Percentiles rank a stretch among this genome's conserved stretches.
These are phyloP conservation scores for Sphecodes monilicornis DNA, from an alignment of 2,888 invertebrate species.

Conservation along the genomic window DNA sequence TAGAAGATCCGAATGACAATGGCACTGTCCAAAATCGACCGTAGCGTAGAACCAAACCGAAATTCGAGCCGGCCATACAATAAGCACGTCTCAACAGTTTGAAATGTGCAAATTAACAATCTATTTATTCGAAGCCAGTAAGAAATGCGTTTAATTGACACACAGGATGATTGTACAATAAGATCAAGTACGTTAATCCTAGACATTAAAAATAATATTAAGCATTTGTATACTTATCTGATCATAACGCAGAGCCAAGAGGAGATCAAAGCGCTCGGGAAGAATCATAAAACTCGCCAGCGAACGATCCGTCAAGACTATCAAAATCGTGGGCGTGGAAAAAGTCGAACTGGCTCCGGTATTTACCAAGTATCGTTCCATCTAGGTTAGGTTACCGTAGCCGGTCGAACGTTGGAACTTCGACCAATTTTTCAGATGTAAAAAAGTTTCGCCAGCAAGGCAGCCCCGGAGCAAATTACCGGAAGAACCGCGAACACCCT, in stretches of 20 bases:
- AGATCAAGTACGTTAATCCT: no score
- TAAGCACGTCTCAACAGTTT: no score
- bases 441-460: conserved; percentile 42
- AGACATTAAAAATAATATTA: background rate
- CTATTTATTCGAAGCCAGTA: no score
- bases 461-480: conserved; percentile 42
- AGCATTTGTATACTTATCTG: background rate
- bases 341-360: background rate
- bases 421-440: conserved; percentile 28
- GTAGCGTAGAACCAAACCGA: no score
- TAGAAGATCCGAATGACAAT: no score
- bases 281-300: background rate
- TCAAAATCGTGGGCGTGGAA: background rate
- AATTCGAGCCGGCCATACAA: no score
- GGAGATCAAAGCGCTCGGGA: background rate
- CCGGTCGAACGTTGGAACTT: conserved; percentile 32
- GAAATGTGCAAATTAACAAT: no score
- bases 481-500: conserved; percentile 41
- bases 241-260: background rate
- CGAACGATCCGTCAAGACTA: background rate
- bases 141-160: background rate
- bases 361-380: conserved; percentile 40
- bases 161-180: background rate
- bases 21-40: no score
- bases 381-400: background rate